These are phyloP conservation scores for Bombus polaris DNA, from an alignment of 1,140 invertebrate genomes.

Conservation along the genomic window DNA sequence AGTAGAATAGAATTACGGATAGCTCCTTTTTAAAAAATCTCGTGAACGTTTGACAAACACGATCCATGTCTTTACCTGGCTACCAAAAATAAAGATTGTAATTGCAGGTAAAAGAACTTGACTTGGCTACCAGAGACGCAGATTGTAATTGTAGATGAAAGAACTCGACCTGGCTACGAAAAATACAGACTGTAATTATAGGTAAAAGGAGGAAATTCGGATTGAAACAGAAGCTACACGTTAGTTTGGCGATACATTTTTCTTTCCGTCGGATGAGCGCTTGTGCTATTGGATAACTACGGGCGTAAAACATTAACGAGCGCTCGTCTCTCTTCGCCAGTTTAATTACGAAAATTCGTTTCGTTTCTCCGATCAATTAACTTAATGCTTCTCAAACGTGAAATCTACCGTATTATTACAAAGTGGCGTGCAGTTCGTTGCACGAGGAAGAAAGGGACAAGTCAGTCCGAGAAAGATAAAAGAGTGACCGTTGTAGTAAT, in stretches of 20 bases:
- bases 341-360: background rate
- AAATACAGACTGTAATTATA: no score
- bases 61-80: background rate
- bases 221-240: background rate
- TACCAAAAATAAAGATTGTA: no score
- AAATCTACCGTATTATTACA: no score
- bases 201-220: background rate
- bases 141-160: no score
- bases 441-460: background rate
- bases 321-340: background rate
- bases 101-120: background rate
- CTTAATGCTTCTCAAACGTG: background rate
- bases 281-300: background rate
- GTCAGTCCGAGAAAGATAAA: background rate
- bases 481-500: conserved; percentile 41
- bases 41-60: background rate
- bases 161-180: no score
- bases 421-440: background rate
- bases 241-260: background rate
- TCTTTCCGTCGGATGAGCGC: conserved; percentile 22
- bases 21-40: background rate
- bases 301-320: background rate
- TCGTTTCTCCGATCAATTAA: background rate
- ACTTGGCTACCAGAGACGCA: no score
- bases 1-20: no score